Base-by-base conservation (phyloP, 1,140 invertebrate genomes). In the Sweltsa coloradensis region DNA sequence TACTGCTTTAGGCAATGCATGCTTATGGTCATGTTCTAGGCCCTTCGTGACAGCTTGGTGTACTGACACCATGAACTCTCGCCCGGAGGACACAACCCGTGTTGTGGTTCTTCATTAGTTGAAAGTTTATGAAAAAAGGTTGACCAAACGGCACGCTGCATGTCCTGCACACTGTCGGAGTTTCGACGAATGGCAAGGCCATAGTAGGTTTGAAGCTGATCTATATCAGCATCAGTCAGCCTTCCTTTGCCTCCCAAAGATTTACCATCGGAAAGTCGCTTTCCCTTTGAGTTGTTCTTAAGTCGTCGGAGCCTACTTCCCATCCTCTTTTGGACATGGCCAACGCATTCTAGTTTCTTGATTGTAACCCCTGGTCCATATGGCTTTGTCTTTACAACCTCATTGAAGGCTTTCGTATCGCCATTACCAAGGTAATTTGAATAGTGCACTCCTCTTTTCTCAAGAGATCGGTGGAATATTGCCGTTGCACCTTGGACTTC, bases 391-490 rank as follows among this genome's bases (percentile, higher is more conserved):
- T 36, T 23, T 6, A 14, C n/a, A 3, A 55, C 41, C 19, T 16
- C 14, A 19, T 4, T 5, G 18, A 41, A 41, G 4, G 19, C 39
- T 41, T 59, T 57, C 27, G 46, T 34, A 51, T 56, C 55, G 6
- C 57, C 55, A 29, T 57, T 54, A 5, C 53, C 51, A 27, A 57
- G 51, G 31, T 53, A 57, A 24, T 49, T 22, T 3, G 14, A 19
- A 26, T 52, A 54, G 13, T 29, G 29, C 16, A 53, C 47, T 31
- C 41, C 36, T 9, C 44, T 18, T 26, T 9, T 6, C 24, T 48
- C 37, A 6, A 9, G 34, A 11, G 51, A 56, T 7, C 50, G 23
- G 9, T 16, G 9, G 43, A 51, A 57, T 34, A 57, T 53, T 31
- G 47, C 47, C n/a, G 36, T 18, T 7, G 54, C 34, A 18, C 48